Evolutionary conservation across 92 coral and sea anemone species (phyloP).

Genomic region (Siderastrea siderea): DNA sequence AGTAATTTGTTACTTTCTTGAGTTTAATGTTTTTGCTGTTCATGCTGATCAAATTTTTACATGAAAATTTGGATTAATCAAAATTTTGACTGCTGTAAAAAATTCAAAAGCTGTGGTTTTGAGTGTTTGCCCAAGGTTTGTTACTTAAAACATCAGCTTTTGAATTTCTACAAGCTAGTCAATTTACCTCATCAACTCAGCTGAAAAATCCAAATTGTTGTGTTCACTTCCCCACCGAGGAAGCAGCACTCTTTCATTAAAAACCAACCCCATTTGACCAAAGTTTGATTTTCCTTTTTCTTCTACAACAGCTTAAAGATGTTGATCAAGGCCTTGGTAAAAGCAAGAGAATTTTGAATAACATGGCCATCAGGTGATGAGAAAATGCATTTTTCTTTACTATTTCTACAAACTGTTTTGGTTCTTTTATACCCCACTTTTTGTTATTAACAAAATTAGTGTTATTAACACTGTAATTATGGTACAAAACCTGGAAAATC

Average conservation of each 20-base stretch:
- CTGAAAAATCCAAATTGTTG: neutral
- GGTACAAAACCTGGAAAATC: too few relatives aligned
- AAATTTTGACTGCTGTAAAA: too few relatives aligned
- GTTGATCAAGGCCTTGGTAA: conserved; percentile 88
- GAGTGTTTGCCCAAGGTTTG: too few relatives aligned
- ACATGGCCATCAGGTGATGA: conserved; percentile 96
- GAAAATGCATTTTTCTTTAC: neutral
- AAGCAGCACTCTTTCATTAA: too few relatives aligned
- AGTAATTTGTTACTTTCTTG: neutral
- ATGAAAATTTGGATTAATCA: too few relatives aligned
- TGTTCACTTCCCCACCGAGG: neutral
- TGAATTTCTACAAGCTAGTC: too few relatives aligned
- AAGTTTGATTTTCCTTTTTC: neutral
- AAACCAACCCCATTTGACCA: neutral
- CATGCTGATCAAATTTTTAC: neutral
- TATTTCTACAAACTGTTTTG: neutral
- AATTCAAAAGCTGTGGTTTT: too few relatives aligned
- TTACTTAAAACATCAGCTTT: too few relatives aligned
- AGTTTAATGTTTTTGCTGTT: neutral
- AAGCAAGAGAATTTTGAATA: conserved; percentile 93
- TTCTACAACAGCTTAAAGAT: conserved; percentile 77
- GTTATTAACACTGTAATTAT: too few relatives aligned
- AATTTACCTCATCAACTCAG: too few relatives aligned
- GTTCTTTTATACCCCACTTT: neutral
- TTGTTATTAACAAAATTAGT: too few relatives aligned